Base-by-base conservation (phyloP, 2,888 invertebrate species). In the Tenthredo notha region DNA sequence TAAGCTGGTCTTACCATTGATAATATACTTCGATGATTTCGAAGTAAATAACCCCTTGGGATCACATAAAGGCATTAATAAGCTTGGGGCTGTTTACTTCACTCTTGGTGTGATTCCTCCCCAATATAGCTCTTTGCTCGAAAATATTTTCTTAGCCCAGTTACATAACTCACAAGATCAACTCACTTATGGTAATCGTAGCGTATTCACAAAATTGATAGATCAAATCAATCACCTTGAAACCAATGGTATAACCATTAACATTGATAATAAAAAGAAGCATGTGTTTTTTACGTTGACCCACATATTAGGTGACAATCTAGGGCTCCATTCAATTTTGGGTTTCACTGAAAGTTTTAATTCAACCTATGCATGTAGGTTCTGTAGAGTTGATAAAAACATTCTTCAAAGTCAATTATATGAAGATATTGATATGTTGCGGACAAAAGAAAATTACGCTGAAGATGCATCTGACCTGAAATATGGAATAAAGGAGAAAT, bases 61-160 rank as follows among this genome's bases (percentile, higher is more conserved):
- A n/a, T 84, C 86, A 43, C 86, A 86, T 40, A 70, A 54, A 72
- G 85, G 86, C 72, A 77, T 86, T 70, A 84, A 89, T 74, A 88
- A 89, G 75, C 85, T 89, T 37, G 86, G 88, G 3, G 88, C 85
- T 25, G 67, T 86, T 15, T 88, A 88, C 58, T 88, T 85, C 80
- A 70, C 87, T 25, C 37, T 88, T 9, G 82, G 61, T 72, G 85
- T 86, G 29, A 33, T 89, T 2, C 85, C 88, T 4, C 37, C 80
- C 4, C 67, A 87, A 74, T 86, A 84, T 47, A 70, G 87, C 7
- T 88, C 87, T 70, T 70, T 37, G 7, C 72, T 88, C 25, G 86
- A 89, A 72, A 88, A 89, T 80, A 87, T 89, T 58, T 89, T 89
- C 85, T 54, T 88, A 0, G 85, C 85, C 18, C 88, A 88, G 77